These are phyloP conservation scores for Zaprionus inermis DNA, from an alignment of 1,140 invertebrate species.

Conservation along the genomic window DNA sequence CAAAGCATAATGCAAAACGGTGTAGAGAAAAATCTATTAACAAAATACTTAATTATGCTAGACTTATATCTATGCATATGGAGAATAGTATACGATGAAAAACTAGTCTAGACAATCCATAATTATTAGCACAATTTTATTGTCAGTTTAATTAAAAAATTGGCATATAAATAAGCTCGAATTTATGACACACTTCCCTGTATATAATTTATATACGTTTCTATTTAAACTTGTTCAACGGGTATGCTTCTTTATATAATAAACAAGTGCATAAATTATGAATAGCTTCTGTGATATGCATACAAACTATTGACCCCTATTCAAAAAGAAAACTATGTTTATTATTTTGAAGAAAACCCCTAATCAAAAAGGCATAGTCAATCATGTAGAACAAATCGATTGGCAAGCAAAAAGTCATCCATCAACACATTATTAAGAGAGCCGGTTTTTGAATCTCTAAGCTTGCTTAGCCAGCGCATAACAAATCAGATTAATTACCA, in stretches of 20 bases:
- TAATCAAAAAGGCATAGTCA: constrained; percentile 30
- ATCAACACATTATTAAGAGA: constrained; percentile 69
- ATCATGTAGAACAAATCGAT: constrained; percentile 55
- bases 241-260: neutral
- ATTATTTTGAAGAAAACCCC: neutral
- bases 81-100: neutral
- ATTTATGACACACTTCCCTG: neutral
- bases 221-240: neutral
- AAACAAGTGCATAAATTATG: neutral
- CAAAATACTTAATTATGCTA: constrained; percentile 9
- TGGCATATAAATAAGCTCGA: neutral
- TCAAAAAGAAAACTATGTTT: neutral
- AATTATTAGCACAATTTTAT: constrained; percentile 1
- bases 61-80: neutral
- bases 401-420: constrained; percentile 27
- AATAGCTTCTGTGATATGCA: neutral
- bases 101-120: neutral
- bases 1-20: constrained; percentile 8
- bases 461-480: constrained; percentile 21
- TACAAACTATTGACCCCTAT: neutral
- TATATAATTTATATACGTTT: neutral
- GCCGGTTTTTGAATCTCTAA: neutral
- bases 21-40: neutral
- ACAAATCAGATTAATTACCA: constrained; percentile 66
- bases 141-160: constrained; percentile 2